Evolutionary conservation across 2,113 vertebrate species (phyloP), one percentile per base, ranked within the genome.

Genomic region (Sorex fumeus): DNA sequence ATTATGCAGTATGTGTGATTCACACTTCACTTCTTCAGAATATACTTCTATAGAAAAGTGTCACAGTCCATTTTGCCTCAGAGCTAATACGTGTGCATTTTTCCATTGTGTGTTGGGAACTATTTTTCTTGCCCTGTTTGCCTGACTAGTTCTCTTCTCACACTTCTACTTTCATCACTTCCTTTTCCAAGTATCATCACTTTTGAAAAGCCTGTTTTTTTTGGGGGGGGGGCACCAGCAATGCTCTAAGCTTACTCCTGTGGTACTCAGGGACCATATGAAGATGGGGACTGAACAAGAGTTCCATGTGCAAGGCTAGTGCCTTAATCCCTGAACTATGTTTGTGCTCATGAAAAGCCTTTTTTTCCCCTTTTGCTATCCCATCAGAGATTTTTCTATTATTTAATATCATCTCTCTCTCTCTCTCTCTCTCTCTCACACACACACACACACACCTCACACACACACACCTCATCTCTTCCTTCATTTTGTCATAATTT

Each of bases 1-100:
- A 88, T 67, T 62, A n/a, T 79, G 6, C 10, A 7, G 5, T 70
- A 23, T 76, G 36, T 89, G 67, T 70, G 76, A 96, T 28, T 79
- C 71, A 76, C 30, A 84, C 36, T 85, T 69, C 30, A 84, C 36
- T 85, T 69, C 76, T 92, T 93, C 36, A 72, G 84, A 57, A 84
- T 57, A 62, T 76, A 75, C 50, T 86, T 94, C 76, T 62, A 21
- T 16, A 50, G 47, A n/a, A 50, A 88, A 84, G 34, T 84, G 9
- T 25, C 60, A 25, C 21, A 60, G 13, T 82, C 74, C 8, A 6
- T 57, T 47, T 76, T 78, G 60, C 40, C 45, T 83, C 8, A 10
- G 30, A 57, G 34, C 53, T 19, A 3, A 5, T 34, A 9, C 25
- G 18, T 15, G 6, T n/a, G 18, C 0, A 4, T 34, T 66, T 62